Evolutionary conservation across 2,888 invertebrate genomes (phyloP), one percentile per base, ranked within the genome.

Genomic region (Ennomos fuscantarius): DNA sequence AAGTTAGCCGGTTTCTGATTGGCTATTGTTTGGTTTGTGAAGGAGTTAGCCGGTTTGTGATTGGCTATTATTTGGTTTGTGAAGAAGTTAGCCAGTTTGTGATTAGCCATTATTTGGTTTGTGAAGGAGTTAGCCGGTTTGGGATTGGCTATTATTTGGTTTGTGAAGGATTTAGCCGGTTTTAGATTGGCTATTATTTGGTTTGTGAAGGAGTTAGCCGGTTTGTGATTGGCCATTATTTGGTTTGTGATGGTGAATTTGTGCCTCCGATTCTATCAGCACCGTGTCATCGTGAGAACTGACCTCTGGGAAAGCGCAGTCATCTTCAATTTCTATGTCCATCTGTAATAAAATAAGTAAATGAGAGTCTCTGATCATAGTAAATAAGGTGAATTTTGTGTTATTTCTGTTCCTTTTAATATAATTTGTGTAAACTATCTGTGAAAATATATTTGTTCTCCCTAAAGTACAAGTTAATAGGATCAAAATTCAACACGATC

Each of bases 241-340:
- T 44, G 10, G 5, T 34, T 34, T 34, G 34, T 43, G 10, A 5
- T 41, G 10, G 10, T 63, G 60, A 3, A 58, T 41, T 13, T 62
- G 36, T 0, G 48, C 57, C 12, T 41, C 6, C 13, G 59, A 48
- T 35, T 62, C 44, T 11, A 65, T 52, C 12, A 67, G 43, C 10
- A 50, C 47, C 0, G 43, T 47, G 2, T 60, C 41, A 11, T 65
- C 41, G 1, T 32, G 13, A 1, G 41, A 13, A 2, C 11, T 11
- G 3, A 63, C 33, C 0, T 69, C 69, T 1, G 62, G 64, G 8
- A 74, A 71, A 3, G 66, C 62, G 9, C 55, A 46, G 49, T 73
- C 73, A 0, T 72, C 74, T 1, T 62, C 58, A 3, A 69, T 68
- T 41, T 74, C 71, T 5, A 75, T 68, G 15, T 69, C 69, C 31